Base-by-base conservation (phyloP, 2,888 invertebrate species). In the Phyllotreta striolata region DNA sequence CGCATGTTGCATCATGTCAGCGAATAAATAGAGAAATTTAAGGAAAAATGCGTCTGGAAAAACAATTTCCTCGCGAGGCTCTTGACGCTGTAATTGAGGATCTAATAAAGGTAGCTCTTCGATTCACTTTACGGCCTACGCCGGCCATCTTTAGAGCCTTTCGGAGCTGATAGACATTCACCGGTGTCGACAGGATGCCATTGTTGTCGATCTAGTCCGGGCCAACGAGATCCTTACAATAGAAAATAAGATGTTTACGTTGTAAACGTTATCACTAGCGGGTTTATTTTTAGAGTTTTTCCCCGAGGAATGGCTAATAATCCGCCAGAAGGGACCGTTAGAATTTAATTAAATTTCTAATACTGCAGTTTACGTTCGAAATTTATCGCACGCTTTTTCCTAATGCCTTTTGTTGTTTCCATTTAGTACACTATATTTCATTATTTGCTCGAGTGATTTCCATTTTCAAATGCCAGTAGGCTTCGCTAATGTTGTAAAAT, bases 191-290 rank as follows among this genome's bases (percentile, higher is more conserved):
- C 41, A 41, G 10, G 10, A 24, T 24, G 24, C n/a, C 41, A 41
- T 41, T 41, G 41, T 9, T 41, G 41, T n/a, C 41, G 41, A 41
- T 41, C 41, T n/a, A n/a, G 10, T 41, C 3, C 9, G 41, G n/a
- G 9, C 3, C 41, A 41, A 41, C 41, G 4, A 4, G 5, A 4
- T 41, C 41, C 41, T 41, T 41, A 41, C 41, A 41, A 41, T 41
- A 10, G 41, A 41, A 41, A 41, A 41, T 41, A 41, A 41, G 41
- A 41, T 41, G 41, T 41, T 41, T 41, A n/a, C 9, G 41, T 41
- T 41, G 41, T n/a, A 41, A 41, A 41, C n/a, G 41, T 41, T 41
- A 41, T 41, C 41, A 10, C 10, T 41, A 3, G 10, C 9, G 10
- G 41, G 41, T 41, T 41, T 41, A 41, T 41, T 9, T 41, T 41